Evolutionary conservation across 2,888 invertebrate species (phyloP).

Genomic region (Gerris lacustris): DNA sequence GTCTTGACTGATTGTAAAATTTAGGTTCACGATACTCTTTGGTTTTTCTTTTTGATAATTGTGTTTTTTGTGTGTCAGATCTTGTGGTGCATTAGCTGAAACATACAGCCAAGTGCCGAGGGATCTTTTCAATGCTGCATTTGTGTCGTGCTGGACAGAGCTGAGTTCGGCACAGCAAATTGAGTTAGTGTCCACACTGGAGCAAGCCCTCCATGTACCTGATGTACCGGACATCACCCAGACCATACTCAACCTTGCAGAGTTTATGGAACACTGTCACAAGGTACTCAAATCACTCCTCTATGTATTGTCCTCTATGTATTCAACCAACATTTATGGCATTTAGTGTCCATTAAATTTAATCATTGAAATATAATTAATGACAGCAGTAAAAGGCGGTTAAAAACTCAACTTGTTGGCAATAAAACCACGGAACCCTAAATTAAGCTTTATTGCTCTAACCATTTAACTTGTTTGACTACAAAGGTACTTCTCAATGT

Average conservation of each 20-base stretch:
- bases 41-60: neutral
- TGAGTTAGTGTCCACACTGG: constrained; percentile 73
- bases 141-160: constrained; percentile 98
- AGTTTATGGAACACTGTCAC: constrained; percentile 99
- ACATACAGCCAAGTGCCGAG: constrained; percentile 89
- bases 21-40: neutral
- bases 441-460: too few relatives aligned
- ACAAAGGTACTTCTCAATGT: too few relatives aligned
- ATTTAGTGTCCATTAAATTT: neutral
- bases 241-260: constrained; percentile 89
- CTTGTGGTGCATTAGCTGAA: constrained; percentile 84
- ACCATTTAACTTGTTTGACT: too few relatives aligned
- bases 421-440: too few relatives aligned
- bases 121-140: constrained; percentile 95
- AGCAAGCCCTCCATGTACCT: constrained; percentile 80
- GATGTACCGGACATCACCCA: constrained; percentile 94
- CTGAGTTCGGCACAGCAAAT: constrained; percentile 65
- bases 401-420: too few relatives aligned
- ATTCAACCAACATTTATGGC: neutral
- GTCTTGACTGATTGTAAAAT: neutral
- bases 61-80: constrained; percentile 42
- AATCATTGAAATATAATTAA: neutral
- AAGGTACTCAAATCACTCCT: constrained; percentile 36
- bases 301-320: neutral
- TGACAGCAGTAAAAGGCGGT: too few relatives aligned